A percentile compares a stretch with the other conserved stretches of the same genome.
These are phyloP conservation scores for Chamaea fasciata DNA, from an alignment of 2,113 vertebrate species.

Conservation along the genomic window DNA sequence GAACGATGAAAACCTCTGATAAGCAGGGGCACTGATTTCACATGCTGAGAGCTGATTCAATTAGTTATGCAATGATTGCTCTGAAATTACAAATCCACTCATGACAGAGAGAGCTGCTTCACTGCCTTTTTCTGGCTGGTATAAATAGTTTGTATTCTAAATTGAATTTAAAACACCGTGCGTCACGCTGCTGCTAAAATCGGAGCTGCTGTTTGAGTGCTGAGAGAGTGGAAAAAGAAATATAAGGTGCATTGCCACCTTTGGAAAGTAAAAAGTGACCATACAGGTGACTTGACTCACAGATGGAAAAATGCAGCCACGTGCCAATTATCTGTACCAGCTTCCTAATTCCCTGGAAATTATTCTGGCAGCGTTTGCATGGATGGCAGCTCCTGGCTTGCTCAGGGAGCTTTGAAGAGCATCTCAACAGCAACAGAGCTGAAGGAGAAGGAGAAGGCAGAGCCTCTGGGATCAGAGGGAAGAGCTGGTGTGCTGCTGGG, in stretches of 20 bases:
- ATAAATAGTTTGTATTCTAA: conserved; percentile 65
- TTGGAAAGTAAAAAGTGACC: neutral
- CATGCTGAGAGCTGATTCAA: conserved; percentile 57
- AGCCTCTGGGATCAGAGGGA: neutral
- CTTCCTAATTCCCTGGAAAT: conserved; percentile 24
- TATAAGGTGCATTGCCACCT: neutral
- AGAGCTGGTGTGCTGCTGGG: neutral
- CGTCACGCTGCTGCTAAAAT: conserved; percentile 63
- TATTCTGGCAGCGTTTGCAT: neutral
- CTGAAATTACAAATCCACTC: conserved; percentile 57
- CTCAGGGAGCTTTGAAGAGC: neutral
- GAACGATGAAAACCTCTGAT: neutral
- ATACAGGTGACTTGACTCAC: neutral
- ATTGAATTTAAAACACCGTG: conserved; percentile 65
- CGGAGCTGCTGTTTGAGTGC: neutral
- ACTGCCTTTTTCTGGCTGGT: conserved; percentile 54
- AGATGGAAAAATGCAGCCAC: neutral
- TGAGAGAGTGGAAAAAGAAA: neutral
- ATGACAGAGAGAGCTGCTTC: conserved; percentile 48
- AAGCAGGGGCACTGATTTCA: conserved; percentile 23
- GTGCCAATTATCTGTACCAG: neutral
- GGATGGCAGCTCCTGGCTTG: neutral
- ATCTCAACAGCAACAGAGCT: neutral
- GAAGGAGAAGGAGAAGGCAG: neutral
- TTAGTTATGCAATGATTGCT: conserved; percentile 61